Percentiles rank a stretch among this genome's conserved stretches.
phyloP scores from a whole-genome alignment of 2,797 vertebrate species.

The Hippoglossus hippoglossus region DNA sequence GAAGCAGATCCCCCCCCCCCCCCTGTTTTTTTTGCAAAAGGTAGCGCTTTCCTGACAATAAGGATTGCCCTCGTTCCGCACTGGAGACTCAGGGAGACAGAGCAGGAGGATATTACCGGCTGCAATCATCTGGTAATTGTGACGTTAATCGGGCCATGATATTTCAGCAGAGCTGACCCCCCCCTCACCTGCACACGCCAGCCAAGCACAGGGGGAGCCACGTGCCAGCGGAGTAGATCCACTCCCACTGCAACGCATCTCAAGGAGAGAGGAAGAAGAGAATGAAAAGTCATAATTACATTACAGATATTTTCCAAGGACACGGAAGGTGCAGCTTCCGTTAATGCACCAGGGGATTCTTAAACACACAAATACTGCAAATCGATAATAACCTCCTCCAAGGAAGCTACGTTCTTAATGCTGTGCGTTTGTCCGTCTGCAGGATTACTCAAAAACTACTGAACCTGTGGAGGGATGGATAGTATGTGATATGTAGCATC shows the following conservation, averaged over 20 bases:
- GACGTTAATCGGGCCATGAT: constrained; percentile 26
- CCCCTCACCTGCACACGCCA: background rate
- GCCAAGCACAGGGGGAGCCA: background rate
- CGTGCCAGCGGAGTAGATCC: background rate
- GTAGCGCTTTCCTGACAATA: constrained; percentile 42
- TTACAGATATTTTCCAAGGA: constrained; percentile 2
- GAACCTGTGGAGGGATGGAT: background rate
- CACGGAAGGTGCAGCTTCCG: background rate
- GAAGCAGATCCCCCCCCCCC: constrained; percentile 47
- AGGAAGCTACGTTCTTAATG: background rate
- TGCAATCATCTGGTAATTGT: constrained; percentile 45
- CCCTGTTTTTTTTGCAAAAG: constrained; percentile 57
- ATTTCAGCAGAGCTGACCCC: constrained; percentile 21
- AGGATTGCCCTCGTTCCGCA: constrained; percentile 62
- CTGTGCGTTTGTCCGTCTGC: background rate
- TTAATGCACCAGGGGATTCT: background rate
- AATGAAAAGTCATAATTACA: constrained; percentile 20
- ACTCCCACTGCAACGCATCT: background rate
- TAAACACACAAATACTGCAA: constrained; percentile 14
- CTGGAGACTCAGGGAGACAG: constrained; percentile 14
- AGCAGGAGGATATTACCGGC: constrained; percentile 26
- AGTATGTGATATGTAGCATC: no score
- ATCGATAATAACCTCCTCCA: constrained; percentile 10
- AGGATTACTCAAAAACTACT: background rate
- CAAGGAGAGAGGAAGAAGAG: background rate